Evolutionary conservation across 2,888 invertebrate species (phyloP), one percentile per base, ranked within the genome.

Genomic region (Eutolmus rufibarbis): DNA sequence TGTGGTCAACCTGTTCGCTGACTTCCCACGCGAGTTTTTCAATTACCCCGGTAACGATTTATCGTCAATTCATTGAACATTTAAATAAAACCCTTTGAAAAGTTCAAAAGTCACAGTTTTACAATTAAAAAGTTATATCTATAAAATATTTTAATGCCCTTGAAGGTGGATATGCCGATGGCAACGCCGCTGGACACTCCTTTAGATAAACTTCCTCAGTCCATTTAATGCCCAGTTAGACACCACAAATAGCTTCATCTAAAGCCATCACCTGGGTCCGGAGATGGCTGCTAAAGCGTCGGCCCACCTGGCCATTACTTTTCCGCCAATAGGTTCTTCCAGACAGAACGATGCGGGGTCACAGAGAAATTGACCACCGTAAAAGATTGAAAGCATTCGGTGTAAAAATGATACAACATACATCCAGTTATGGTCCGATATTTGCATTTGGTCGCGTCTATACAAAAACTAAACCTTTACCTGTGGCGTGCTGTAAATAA

Each of bases 401-500:
- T 16, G 76, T 34, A 12, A 12, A 66, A 66, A 28, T 66, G 23
- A 37, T 76, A 76, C 34, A 2, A 76, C 8, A 8, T n/a, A n/a
- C n/a, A n/a, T n/a, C 5, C 74, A 14, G 74, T 7, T 16, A 74
- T 28, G 31, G 34, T 5, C 31, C 31, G 76, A 76, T 31, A 81
- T 81, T 81, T 81, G 81, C 81, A 81, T 81, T 81, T 31, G 34
- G 66, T 51, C 51, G 51, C 81, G 31, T 51, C 56, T 40, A 12
- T 56, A 16, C 43, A 14, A 46, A 46, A 19, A 9, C 19, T 28
- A 51, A 81, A 51, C 16, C 66, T 84, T 34, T 19, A 74, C 74
- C 84, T 14, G 37, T 84, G 74, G 66, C 84, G 57, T 84, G 74
- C 28, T 66, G 74, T 66, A 66, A 84, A 84, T 84, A 66, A 84